These are phyloP conservation scores for Tuta absoluta DNA, from an alignment of 2,888 invertebrate genomes.

Conservation along the genomic window DNA sequence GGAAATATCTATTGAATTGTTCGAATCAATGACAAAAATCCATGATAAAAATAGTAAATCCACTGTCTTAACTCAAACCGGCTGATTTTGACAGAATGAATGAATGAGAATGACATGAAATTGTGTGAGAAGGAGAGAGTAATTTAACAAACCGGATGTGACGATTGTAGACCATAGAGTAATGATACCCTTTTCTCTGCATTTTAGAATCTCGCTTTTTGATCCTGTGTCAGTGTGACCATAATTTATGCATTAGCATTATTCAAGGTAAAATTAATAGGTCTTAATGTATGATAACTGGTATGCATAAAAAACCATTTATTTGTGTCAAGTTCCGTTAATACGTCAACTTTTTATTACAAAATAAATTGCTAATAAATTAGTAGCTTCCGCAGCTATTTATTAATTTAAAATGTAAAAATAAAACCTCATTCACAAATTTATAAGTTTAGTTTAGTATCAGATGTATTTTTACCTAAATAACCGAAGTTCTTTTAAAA, in stretches of 20 bases:
- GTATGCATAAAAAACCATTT: not conserved
- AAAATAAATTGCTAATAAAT: constrained; percentile 14
- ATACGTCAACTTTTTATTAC: constrained; percentile 13
- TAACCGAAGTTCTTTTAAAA: not conserved
- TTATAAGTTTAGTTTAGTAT: not conserved
- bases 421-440: constrained; percentile 1
- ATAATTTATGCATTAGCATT: not conserved
- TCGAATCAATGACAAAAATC: too few relatives aligned
- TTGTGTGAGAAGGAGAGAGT: too few relatives aligned
- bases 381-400: not conserved
- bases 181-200: not conserved
- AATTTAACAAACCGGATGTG: constrained; percentile 1
- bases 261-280: not conserved
- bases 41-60: too few relatives aligned
- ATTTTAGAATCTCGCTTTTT: not conserved
- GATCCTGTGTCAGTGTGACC: not conserved
- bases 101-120: not conserved
- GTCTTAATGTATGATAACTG: not conserved
- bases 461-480: constrained; percentile 2
- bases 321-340: constrained; percentile 2
- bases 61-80: too few relatives aligned
- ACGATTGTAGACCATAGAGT: not conserved
- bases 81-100: not conserved
- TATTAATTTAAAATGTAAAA: constrained; percentile 3
- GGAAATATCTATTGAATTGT: too few relatives aligned